Evolutionary conservation across 2,888 invertebrate genomes (phyloP), one percentile per base, ranked within the genome.

Genomic region (Tetramorium bicarinatum): DNA sequence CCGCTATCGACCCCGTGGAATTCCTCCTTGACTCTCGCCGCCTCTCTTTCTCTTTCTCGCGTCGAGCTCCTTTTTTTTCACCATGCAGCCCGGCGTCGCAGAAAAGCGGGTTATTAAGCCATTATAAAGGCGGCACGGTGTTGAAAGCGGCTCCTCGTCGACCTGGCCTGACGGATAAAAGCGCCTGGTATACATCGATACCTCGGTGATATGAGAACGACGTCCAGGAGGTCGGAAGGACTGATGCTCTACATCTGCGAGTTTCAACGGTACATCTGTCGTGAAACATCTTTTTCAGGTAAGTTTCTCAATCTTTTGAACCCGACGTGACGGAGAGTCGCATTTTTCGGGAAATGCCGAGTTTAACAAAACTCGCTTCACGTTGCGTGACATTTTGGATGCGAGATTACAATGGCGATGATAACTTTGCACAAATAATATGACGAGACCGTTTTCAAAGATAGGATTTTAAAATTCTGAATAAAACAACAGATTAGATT

Each of bases 71-170:
- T 54, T 69, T 79, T 79, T 76, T 54, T 21, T 80, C 21, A 21
- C 54, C 34, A 13, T 34, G 47, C 72, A 71, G 13, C 47, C 38
- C 34, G 38, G 72, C 79, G 72, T 80, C 72, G 72, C 79, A 71
- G 79, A 80, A 80, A 71, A 80, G 79, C 72, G 38, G 71, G 79
- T 80, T 80, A 80, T 80, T 80, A 80, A 80, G 47, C 79, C 47
- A 80, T 80, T 71, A 80, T 71, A 59, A 80, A 80, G 79, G 59
- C 59, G 72, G 79, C 72, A 47, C 79, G 59, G 79, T 79, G 79
- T 80, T 80, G 79, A 80, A 80, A 80, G 79, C 79, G 47, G 79
- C 59, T 80, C 34, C 71, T 80, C 59, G 71, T 21, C 44, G 79
- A 56, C 56, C 34, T 41, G 69, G 44, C 15, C 34, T 34, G 56